A percentile compares a stretch with the other conserved stretches of the same genome.
Conservation (phyloP, 2,797 vertebrate species). For the Apogon talboti region DNA sequence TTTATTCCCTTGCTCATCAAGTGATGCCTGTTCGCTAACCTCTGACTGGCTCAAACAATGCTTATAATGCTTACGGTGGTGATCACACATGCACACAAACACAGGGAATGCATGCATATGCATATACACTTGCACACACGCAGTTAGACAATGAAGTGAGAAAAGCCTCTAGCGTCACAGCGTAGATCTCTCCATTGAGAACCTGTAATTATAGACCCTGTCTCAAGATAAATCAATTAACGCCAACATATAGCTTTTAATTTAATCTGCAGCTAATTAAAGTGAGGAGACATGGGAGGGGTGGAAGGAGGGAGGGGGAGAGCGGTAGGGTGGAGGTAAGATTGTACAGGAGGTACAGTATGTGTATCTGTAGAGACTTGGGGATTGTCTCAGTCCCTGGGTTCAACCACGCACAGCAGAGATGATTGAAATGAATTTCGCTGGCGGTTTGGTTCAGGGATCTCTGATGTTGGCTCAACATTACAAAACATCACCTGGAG, state of each 20-base stretch:
- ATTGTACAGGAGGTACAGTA: conserved; percentile 41
- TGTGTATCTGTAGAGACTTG: conserved; percentile 42
- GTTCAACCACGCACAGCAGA: conserved; percentile 38
- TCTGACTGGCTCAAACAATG: conserved; percentile 76
- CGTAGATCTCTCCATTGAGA: conserved; percentile 79
- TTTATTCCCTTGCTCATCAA: conserved; percentile 74
- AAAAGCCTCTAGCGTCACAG: conserved; percentile 66
- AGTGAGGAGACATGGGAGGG: conserved; percentile 64
- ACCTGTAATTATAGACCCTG: conserved; percentile 85
- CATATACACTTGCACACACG: conserved; percentile 17
- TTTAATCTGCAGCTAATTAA: conserved; percentile 86
- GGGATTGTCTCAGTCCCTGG: conserved; percentile 60
- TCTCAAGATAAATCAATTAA: conserved; percentile 87
- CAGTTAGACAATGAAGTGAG: conserved; percentile 66
- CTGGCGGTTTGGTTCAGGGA: conserved; percentile 51
- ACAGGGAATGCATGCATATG: conserved; percentile 21
- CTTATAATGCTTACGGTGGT: conserved; percentile 69
- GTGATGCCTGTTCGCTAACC: conserved; percentile 70
- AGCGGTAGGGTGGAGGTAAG: conserved; percentile 41
- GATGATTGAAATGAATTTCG: conserved; percentile 77
- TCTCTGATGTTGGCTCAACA: conserved; percentile 57
- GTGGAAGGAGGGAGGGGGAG: conserved; percentile 10
- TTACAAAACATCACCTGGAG: conserved; percentile 72
- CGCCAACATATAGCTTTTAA: conserved; percentile 85
- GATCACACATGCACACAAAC: conserved; percentile 50